These are phyloP conservation scores for Prochilodus magdalenae DNA, from an alignment of 2,113 vertebrate genomes.

Conservation along the genomic window DNA sequence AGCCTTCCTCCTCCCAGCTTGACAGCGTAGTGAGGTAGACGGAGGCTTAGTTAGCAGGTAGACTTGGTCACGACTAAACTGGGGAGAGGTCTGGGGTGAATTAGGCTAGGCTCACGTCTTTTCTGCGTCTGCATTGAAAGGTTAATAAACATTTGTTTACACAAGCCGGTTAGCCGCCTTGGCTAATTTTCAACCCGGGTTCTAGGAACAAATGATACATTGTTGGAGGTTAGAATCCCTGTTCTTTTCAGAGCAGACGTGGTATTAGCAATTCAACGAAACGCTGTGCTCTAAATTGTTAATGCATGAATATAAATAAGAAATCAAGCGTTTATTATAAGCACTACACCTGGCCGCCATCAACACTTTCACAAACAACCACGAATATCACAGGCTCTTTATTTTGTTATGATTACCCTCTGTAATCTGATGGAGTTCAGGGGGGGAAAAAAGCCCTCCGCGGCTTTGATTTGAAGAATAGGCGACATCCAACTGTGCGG, in stretches of 20 bases:
- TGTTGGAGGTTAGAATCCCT: neutral
- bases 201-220: neutral
- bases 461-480: conserved; percentile 48
- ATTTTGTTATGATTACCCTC: conserved; percentile 57
- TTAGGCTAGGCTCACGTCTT: no score
- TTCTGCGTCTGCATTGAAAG: no score
- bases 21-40: no score
- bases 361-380: conserved; percentile 40
- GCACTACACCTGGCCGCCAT: conserved; percentile 47
- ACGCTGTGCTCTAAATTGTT: conserved; percentile 5
- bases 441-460: conserved; percentile 16
- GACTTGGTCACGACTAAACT: no score
- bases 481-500: conserved; percentile 42
- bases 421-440: conserved; percentile 52
- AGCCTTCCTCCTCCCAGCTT: no score
- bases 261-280: neutral
- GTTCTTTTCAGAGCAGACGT: neutral
- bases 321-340: conserved; percentile 31
- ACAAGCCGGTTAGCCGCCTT: no score
- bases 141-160: no score
- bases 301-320: conserved; percentile 45
- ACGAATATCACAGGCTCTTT: conserved; percentile 31
- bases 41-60: no score
- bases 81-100: no score
- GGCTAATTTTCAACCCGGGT: neutral